phyloP scores from a whole-genome alignment of 2,888 invertebrate genomes.

The Lysandra bellargus region DNA sequence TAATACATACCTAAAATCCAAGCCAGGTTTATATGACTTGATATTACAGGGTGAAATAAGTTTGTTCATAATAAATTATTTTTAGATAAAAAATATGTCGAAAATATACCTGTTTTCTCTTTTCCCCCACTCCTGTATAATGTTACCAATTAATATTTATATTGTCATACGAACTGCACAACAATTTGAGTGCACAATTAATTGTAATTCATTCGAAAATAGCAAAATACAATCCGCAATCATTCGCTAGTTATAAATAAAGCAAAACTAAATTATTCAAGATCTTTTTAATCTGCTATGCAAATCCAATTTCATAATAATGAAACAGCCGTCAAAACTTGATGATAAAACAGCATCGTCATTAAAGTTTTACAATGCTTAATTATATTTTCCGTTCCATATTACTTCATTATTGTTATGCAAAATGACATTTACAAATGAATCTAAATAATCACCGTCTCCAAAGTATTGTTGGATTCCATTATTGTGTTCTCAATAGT shows the following conservation, averaged over 20 bases:
- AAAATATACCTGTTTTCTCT: too few relatives aligned
- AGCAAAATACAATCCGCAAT: slow-evolving; percentile 9
- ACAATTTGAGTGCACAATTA: not conserved
- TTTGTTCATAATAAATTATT: too few relatives aligned
- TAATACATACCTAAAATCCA: too few relatives aligned
- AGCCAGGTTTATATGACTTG: too few relatives aligned
- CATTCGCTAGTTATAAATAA: slow-evolving; percentile 24
- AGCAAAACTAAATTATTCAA: slow-evolving; percentile 29
- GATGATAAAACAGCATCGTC: slow-evolving; percentile 26
- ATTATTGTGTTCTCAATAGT: not conserved
- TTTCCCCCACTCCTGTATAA: not conserved
- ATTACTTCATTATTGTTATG: slow-evolving; percentile 29
- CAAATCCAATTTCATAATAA: slow-evolving; percentile 30
- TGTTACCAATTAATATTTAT: not conserved
- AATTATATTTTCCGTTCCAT: slow-evolving; percentile 26
- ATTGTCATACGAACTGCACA: not conserved
- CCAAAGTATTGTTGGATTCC: slow-evolving; percentile 6
- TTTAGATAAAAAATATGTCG: too few relatives aligned
- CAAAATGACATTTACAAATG: slow-evolving; percentile 24
- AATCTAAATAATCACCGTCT: slow-evolving; percentile 21
- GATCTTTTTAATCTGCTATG: slow-evolving; percentile 29
- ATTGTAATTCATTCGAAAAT: slow-evolving; percentile 17
- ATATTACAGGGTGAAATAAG: too few relatives aligned
- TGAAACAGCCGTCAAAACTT: slow-evolving; percentile 30
- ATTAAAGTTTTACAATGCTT: slow-evolving; percentile 31